phyloP scores from a whole-genome alignment of 2,113 vertebrate species.

The Dasyornis broadbenti region DNA sequence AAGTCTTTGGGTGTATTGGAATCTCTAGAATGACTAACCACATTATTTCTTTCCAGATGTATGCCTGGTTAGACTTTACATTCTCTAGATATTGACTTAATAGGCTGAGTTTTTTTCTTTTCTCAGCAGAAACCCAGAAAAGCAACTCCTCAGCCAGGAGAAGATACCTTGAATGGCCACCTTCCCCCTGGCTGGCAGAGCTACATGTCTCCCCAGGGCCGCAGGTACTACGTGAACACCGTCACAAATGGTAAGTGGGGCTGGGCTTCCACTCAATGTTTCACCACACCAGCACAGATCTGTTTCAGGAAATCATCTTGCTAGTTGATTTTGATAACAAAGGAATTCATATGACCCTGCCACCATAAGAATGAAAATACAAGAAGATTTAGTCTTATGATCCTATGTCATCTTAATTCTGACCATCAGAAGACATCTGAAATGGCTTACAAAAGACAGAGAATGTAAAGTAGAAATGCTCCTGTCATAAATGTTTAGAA shows the following conservation, averaged over 20 bases:
- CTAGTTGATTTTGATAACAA: neutral
- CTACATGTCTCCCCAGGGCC: conserved; percentile 94
- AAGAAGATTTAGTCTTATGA: neutral
- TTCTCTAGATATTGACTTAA: neutral
- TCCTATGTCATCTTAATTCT: neutral
- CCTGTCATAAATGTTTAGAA: neutral
- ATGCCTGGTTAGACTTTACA: neutral
- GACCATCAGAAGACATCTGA: neutral
- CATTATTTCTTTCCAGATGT: neutral
- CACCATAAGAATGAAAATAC: neutral
- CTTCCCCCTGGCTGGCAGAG: conserved; percentile 92
- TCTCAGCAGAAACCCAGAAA: conserved; percentile 83
- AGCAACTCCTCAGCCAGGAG: conserved; percentile 79
- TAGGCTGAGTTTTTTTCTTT: neutral
- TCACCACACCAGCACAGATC: neutral
- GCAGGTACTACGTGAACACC: conserved; percentile 94
- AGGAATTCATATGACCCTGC: neutral
- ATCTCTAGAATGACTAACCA: neutral
- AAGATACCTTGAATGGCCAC: conserved; percentile 78
- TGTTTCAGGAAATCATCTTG: neutral
- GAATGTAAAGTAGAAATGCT: neutral
- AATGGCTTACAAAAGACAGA: neutral
- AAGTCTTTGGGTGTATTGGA: neutral
- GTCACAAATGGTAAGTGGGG: conserved; percentile 86
- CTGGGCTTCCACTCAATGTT: neutral